Percentiles rank a stretch among this genome's conserved stretches.
Conservation (phyloP, 2,113 vertebrate genomes). For the Triplophysa dalaica region DNA sequence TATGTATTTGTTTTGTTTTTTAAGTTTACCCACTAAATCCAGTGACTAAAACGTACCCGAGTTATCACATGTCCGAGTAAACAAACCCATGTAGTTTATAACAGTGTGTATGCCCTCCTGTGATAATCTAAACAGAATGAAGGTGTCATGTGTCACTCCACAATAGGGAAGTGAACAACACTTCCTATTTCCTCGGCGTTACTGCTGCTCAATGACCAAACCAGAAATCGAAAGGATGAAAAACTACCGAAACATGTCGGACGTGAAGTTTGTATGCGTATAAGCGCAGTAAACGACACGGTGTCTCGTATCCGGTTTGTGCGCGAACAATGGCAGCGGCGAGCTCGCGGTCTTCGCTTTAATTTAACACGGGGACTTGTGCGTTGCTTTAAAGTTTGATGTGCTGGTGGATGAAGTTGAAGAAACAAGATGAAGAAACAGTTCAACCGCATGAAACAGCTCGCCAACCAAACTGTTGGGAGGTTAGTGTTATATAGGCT, state of each 20-base stretch:
- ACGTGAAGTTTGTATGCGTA: neutral
- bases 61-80: neutral
- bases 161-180: constrained; percentile 72
- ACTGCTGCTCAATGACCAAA: constrained; percentile 21
- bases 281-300: neutral
- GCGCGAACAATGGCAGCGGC: constrained; percentile 63
- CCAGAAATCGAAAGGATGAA: constrained; percentile 26
- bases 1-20: neutral
- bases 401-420: neutral
- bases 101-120: neutral
- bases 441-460: constrained; percentile 93
- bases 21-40: too few relatives aligned
- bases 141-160: constrained; percentile 72
- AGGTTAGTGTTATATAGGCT: constrained; percentile 72
- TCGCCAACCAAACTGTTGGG: constrained; percentile 95
- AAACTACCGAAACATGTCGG: neutral
- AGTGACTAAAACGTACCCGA: too few relatives aligned
- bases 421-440: constrained; percentile 87
- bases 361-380: constrained; percentile 47
- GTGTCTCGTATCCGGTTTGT: neutral
- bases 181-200: constrained; percentile 71
- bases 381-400: constrained; percentile 46
- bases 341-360: constrained; percentile 53
- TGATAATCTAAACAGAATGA: neutral
- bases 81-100: neutral